Base-by-base conservation (phyloP, 2,113 vertebrate species). In the Bucco capensis region DNA sequence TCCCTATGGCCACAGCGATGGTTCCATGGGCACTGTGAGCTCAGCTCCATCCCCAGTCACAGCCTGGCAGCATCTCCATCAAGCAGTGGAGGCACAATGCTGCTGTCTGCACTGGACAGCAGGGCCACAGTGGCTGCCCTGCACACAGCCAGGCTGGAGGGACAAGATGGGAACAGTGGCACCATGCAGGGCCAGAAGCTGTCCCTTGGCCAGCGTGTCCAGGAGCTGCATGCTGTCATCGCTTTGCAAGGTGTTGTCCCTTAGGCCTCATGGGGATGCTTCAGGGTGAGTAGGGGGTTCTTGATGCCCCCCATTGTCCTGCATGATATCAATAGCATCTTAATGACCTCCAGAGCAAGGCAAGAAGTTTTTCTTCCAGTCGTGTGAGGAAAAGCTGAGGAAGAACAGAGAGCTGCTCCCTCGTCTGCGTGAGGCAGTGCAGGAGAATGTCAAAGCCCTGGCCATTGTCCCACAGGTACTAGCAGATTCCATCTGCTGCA, bases 161-260 rank as follows among this genome's bases (percentile, higher is more conserved):
- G 38, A 44, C 17, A 0, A 1, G 30, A 23, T 23, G 7, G 61
- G n/a, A 19, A 31, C 0, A 5, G 54, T 0, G 0, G 27, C 19
- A 4, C 30, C 25, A 1, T 0, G 0, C 11, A 1, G 10, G 22
- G 49, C 17, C 22, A 1, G 22, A 89, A 61, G 38, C 17, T 56
- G 1, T 6, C 7, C 5, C 57, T 89, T 42, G 37, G 44, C 35
- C 49, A 38, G 57, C 49, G 8, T 2, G 12, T 18, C 51, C 61
- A 19, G 83, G 65, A 93, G 70, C 17, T 94, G 82, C 35, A 3
- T 1, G 3, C 27, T 8, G 6, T 37, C 4, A 28, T 74, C 9
- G 3, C 35, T 66, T 24, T 89, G 78, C 94, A 91, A 91, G 94
- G 91, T 95, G 61, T 57, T 62, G 74, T 56, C 53, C 50, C 37